Conservation (phyloP, 1,140 invertebrate species). For the Neotoxoptera formosana region DNA sequence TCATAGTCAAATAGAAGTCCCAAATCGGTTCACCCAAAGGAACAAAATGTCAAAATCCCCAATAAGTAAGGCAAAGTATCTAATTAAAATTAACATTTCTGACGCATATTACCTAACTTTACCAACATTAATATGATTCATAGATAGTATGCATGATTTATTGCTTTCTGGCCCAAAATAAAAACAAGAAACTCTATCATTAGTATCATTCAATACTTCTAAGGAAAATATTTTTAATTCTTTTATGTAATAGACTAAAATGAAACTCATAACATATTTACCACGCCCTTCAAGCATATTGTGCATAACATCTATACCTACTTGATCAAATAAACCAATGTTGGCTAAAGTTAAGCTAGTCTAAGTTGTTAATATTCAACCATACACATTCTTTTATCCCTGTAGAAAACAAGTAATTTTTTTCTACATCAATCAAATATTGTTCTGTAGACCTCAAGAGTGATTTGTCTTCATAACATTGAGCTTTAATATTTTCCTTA, state of each 20-base stretch:
- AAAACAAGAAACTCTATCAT: too few relatives aligned
- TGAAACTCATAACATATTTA: slow-evolving; percentile 9
- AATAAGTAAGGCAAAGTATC: not conserved
- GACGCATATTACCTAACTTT: not conserved
- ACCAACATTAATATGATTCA: not conserved
- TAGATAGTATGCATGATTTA: not conserved
- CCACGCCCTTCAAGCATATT: not conserved
- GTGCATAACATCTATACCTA: not conserved
- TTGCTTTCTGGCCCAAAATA: not conserved
- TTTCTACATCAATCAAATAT: too few relatives aligned
- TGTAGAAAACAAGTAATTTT: too few relatives aligned
- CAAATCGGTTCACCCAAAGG: too few relatives aligned
- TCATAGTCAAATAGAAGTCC: too few relatives aligned
- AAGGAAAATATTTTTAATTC: too few relatives aligned
- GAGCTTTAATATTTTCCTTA: not conserved
- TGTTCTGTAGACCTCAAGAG: too few relatives aligned
- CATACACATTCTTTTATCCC: not conserved
- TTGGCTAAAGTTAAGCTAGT: too few relatives aligned
- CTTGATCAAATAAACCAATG: not conserved
- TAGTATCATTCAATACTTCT: too few relatives aligned
- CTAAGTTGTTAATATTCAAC: not conserved
- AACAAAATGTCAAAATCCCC: too few relatives aligned
- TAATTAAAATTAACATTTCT: not conserved
- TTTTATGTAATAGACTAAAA: too few relatives aligned
- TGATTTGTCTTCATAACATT: too few relatives aligned